Evolutionary conservation across 2,888 invertebrate species (phyloP), one percentile per base, ranked within the genome.

Genomic region (Lysandra coridon): DNA sequence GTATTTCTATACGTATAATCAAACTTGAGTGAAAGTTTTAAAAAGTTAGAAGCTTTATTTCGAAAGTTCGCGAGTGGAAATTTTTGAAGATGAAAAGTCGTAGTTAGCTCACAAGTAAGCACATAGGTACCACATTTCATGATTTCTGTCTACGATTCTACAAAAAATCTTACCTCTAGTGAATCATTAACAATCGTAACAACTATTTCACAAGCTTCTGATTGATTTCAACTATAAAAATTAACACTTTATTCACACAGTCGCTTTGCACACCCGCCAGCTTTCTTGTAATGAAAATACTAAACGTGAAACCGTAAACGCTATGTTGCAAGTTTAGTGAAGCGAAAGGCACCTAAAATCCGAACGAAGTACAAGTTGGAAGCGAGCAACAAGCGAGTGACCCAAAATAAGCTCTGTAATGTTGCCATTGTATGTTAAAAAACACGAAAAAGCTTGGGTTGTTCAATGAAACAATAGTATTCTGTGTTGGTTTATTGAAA

Each of bases 201-300:
- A 87, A 87, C 82, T 80, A 84, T 85, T 86, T 85, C 89, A 90
- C 89, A 84, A 86, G 87, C 81, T 84, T 86, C 85, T 85, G 82
- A 88, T 88, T 87, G 83, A 83, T 84, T 84, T 83, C 86, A 87
- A 87, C 88, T 84, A 83, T 83, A 86, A 85, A 86, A 89, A 75
- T 49, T 87, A 85, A 88, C 90, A 88, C 87, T 85, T 86, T 82
- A 82, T 81, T 78, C 90, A 85, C 90, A 92, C 91, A 89, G 89
- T 92, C 90, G 91, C 93, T 90, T 91, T 91, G 92, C 94, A 94
- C 94, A 94, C 94, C 94, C 94, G 93, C 94, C 94, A 94, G 94
- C 94, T 94, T 94, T 94, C 93, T 91, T 92, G 88, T 92, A 92
- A 90, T 92, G 89, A 94, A 93, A 94, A 93, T 92, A 93, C 90